phyloP scores from a whole-genome alignment of 2,888 invertebrate species.

The Agriopis aurantiaria region DNA sequence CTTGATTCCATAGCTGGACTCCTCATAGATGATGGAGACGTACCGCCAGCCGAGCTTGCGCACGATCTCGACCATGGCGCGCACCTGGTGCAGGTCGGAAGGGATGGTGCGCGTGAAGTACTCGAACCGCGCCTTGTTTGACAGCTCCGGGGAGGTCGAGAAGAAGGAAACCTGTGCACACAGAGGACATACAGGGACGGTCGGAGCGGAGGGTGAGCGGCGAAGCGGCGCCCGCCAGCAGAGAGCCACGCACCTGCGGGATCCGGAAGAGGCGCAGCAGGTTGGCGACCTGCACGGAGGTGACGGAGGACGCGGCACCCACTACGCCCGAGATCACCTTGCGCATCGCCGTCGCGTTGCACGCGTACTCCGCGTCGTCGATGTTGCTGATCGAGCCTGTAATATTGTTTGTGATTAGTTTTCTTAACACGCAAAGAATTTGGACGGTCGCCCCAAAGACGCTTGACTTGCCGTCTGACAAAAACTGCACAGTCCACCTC shows the following conservation, averaged over 20 bases:
- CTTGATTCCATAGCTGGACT: constrained; percentile 98
- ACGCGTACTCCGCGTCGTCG: constrained; percentile 94
- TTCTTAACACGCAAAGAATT: too few relatives aligned
- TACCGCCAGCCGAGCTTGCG: constrained; percentile 96
- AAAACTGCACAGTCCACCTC: too few relatives aligned
- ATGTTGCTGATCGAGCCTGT: constrained; percentile 98
- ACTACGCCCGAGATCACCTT: constrained; percentile 81
- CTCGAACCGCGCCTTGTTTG: constrained; percentile 97
- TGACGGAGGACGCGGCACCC: constrained; percentile 92
- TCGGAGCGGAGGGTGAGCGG: too few relatives aligned
- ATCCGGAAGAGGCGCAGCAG: constrained; percentile 95
- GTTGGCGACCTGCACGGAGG: constrained; percentile 97
- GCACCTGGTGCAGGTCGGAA: constrained; percentile 97
- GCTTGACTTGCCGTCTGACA: too few relatives aligned
- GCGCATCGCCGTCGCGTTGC: constrained; percentile 93
- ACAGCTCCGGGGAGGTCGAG: constrained; percentile 97
- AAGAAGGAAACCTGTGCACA: constrained; percentile 95
- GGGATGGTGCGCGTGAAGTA: constrained; percentile 98
- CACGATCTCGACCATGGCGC: constrained; percentile 98
- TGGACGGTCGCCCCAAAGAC: too few relatives aligned
- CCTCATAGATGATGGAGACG: constrained; percentile 97
- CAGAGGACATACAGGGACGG: neutral
- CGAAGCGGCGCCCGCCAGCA: too few relatives aligned
- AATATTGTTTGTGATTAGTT: neutral
- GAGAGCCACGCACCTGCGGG: constrained; percentile 86